Conservation (phyloP, 2,797 vertebrate species). For the Gobionotothen gibberifrons region DNA sequence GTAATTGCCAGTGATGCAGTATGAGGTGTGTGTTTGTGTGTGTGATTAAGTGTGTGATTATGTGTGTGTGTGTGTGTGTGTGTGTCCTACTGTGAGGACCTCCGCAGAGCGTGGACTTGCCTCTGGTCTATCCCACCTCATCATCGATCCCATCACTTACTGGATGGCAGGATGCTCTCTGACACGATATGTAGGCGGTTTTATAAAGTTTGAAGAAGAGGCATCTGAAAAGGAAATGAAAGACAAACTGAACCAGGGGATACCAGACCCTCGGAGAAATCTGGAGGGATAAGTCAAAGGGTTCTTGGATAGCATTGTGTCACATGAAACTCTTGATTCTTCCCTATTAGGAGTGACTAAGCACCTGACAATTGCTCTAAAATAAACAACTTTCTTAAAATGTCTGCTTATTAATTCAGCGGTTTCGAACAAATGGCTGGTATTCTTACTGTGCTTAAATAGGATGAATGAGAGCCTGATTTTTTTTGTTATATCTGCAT, state of each 20-base stretch:
- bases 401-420: conserved; percentile 35
- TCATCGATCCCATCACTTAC: conserved; percentile 48
- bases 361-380: conserved; percentile 46
- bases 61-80: not conserved
- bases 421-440: conserved; percentile 26
- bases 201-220: conserved; percentile 23
- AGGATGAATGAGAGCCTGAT: conserved; percentile 34
- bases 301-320: conserved; percentile 4
- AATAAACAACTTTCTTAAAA: conserved; percentile 74
- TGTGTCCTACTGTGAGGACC: conserved; percentile 22
- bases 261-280: not conserved
- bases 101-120: conserved; percentile 34
- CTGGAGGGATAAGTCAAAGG: not conserved
- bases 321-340: conserved; percentile 19
- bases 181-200: conserved; percentile 35
- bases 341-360: conserved; percentile 46
- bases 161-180: conserved; percentile 28
- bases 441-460: conserved; percentile 38
- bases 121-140: conserved; percentile 35
- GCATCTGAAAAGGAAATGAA: conserved; percentile 26
- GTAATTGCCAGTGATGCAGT: conserved; percentile 15
- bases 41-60: not conserved
- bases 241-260: not conserved
- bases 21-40: not conserved
- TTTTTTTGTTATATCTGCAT: conserved; percentile 53